A percentile compares a stretch with the other conserved stretches of the same genome.
Evolutionary conservation across 2,888 invertebrate genomes (phyloP).

Genomic region (Meliscaeva auricollis): DNA sequence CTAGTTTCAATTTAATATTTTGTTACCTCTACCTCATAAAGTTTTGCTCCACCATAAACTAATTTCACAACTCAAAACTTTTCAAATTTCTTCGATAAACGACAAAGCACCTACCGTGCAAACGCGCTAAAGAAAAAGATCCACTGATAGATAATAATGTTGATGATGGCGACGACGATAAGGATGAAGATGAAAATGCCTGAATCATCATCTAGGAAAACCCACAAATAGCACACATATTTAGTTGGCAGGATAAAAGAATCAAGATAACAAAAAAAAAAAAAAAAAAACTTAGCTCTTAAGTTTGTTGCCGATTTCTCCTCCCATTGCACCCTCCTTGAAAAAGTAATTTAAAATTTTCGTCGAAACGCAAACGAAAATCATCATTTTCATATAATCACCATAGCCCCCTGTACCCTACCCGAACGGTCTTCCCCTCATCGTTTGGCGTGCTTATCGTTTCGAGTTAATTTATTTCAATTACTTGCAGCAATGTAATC

Average conservation of each 20-base stretch:
- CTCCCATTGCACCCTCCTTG: slow-evolving; percentile 5
- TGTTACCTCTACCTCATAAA: slow-evolving; percentile 29
- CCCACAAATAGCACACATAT: slow-evolving; percentile 24
- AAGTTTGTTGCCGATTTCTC: slow-evolving; percentile 30
- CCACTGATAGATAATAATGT: neutral
- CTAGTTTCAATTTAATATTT: slow-evolving; percentile 56
- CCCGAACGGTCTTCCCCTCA: neutral
- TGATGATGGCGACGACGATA: slow-evolving; percentile 34
- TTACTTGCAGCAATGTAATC: slow-evolving; percentile 72
- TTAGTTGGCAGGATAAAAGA: neutral
- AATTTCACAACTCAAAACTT: slow-evolving; percentile 55
- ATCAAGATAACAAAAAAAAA: neutral
- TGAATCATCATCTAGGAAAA: slow-evolving; percentile 26
- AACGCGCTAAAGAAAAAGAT: neutral
- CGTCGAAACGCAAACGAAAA: slow-evolving; percentile 63
- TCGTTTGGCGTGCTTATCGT: slow-evolving; percentile 51
- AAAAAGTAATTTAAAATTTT: slow-evolving; percentile 72
- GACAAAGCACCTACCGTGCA: slow-evolving; percentile 12
- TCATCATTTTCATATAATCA: slow-evolving; percentile 65
- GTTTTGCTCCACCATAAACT: slow-evolving; percentile 33
- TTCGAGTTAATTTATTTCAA: slow-evolving; percentile 76
- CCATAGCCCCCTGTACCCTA: slow-evolving; percentile 8
- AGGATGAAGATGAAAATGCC: slow-evolving; percentile 53
- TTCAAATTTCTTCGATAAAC: slow-evolving; percentile 64
- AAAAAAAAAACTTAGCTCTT: slow-evolving; percentile 28